phyloP scores from a whole-genome alignment of 2,797 vertebrate species.

The Sus cebifrons region DNA sequence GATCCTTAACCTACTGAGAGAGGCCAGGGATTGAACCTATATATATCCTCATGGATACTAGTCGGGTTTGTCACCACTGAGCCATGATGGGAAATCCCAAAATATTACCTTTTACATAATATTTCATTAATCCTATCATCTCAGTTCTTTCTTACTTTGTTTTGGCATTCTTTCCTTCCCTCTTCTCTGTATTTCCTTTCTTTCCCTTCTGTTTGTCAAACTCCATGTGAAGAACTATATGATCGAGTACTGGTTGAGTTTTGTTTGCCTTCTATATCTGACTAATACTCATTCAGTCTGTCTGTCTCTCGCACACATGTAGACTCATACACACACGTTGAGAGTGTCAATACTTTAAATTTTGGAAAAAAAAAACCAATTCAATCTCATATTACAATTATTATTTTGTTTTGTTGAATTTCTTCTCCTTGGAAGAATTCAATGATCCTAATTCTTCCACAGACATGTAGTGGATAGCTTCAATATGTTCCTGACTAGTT shows the following conservation, averaged over 20 bases:
- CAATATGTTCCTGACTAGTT: background rate
- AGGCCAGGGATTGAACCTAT: no score
- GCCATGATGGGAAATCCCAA: background rate
- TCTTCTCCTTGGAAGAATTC: background rate
- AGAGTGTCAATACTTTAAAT: background rate
- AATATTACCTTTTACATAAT: background rate
- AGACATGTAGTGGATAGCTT: background rate
- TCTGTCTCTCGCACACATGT: background rate
- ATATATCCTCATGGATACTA: no score
- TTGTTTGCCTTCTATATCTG: background rate
- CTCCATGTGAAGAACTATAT: background rate
- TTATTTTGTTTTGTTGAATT: conserved; percentile 47
- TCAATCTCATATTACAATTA: background rate
- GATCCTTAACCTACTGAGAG: no score
- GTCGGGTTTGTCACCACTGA: no score
- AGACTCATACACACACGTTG: background rate
- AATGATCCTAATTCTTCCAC: background rate
- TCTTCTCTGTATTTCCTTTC: background rate
- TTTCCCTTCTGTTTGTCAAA: background rate
- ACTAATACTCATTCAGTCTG: background rate
- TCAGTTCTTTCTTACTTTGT: background rate
- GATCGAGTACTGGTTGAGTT: background rate
- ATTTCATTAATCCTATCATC: background rate
- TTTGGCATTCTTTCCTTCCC: background rate
- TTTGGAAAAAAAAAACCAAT: background rate